These are phyloP conservation scores for Aleiodes sp. DNA, from an alignment of 1,140 invertebrate species.

Conservation along the genomic window DNA sequence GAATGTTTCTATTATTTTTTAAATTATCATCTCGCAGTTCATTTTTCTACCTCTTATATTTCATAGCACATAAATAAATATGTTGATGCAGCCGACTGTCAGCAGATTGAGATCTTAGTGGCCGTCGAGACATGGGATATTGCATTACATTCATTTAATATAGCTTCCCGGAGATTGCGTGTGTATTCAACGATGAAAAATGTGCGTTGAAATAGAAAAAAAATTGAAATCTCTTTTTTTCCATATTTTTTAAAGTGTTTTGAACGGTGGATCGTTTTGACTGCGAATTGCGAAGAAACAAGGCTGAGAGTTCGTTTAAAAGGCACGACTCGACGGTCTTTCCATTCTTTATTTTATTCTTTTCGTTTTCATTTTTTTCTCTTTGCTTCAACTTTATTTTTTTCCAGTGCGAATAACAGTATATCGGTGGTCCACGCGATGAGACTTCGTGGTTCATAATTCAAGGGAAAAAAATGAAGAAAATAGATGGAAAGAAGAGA, in stretches of 20 bases:
- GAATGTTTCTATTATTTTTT: too few species aligned
- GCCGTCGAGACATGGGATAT: background rate
- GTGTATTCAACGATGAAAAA: constrained; percentile 8
- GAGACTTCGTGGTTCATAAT: background rate
- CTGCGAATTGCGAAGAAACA: background rate
- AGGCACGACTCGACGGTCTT: background rate
- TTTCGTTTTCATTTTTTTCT: background rate
- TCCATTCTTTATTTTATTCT: background rate
- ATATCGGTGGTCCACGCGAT: constrained; percentile 1
- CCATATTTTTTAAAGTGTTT: background rate
- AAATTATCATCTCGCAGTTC: too few species aligned
- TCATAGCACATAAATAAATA: constrained; percentile 6
- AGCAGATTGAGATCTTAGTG: constrained; percentile 16
- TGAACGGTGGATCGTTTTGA: background rate
- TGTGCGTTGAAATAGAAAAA: background rate
- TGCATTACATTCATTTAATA: constrained; percentile 12
- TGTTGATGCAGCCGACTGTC: constrained; percentile 5
- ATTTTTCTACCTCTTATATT: too few species aligned
- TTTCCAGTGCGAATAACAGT: constrained; percentile 16
- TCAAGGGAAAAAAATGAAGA: background rate
- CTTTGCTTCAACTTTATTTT: constrained; percentile 7
- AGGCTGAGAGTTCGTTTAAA: background rate
- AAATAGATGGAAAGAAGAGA: background rate
- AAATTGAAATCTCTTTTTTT: too few species aligned
- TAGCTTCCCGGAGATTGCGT: constrained; percentile 6